Evolutionary conservation across 2,113 vertebrate species (phyloP).

Genomic region (Chauna torquata): DNA sequence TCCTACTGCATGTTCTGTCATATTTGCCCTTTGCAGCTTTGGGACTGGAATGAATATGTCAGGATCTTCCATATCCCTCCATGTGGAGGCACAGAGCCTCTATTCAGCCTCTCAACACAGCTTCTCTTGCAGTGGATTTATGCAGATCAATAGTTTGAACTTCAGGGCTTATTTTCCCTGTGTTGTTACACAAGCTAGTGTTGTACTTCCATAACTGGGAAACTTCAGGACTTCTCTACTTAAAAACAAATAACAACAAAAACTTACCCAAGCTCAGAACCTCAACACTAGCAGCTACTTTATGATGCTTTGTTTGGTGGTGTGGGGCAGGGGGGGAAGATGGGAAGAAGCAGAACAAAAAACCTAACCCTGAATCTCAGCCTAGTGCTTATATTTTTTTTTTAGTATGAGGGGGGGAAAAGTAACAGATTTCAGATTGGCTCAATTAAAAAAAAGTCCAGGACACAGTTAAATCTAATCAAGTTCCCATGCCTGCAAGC

Average conservation of each 20-base stretch:
- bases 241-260: background rate
- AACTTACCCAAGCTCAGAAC: background rate
- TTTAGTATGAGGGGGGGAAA: background rate
- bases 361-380: background rate
- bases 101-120: fast-evolving
- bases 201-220: background rate
- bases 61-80: background rate
- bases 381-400: background rate
- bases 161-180: background rate
- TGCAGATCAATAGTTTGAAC: background rate
- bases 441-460: background rate
- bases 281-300: background rate
- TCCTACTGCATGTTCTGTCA: background rate
- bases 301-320: background rate
- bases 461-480: background rate
- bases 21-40: background rate
- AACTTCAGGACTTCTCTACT: background rate
- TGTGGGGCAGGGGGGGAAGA: background rate
- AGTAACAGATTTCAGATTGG: background rate
- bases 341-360: background rate
- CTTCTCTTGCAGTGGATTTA: background rate
- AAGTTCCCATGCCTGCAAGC: background rate
- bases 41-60: background rate
- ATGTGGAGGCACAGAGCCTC: fast-evolving
- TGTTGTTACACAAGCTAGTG: background rate